Evolutionary conservation across 1,140 invertebrate genomes (phyloP).

Genomic region (Conopomorpha cramerella): DNA sequence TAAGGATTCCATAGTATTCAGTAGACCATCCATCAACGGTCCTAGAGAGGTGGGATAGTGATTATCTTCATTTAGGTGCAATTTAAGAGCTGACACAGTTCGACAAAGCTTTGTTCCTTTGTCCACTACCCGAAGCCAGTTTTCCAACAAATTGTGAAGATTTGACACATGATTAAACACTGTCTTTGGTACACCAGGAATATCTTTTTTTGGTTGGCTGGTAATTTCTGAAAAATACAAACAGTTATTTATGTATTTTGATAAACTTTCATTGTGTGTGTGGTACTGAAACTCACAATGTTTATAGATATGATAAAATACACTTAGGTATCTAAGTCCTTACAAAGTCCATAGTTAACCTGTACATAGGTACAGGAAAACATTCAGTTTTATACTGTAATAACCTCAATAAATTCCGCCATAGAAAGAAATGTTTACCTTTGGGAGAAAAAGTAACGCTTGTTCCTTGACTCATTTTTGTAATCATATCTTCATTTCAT

Average conservation of each 20-base stretch:
- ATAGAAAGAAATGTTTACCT: too few relatives aligned
- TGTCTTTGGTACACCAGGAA: constrained; percentile 25
- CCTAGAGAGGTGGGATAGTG: constrained; percentile 35
- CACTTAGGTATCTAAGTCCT: too few relatives aligned
- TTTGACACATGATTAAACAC: constrained; percentile 30
- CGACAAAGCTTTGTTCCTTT: constrained; percentile 34
- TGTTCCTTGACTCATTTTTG: too few relatives aligned
- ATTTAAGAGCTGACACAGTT: constrained; percentile 26
- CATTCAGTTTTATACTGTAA: too few relatives aligned
- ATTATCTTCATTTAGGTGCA: constrained; percentile 31
- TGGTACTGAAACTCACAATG: too few relatives aligned
- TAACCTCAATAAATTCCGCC: too few relatives aligned
- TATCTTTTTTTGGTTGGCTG: constrained; percentile 27
- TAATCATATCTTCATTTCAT: too few relatives aligned
- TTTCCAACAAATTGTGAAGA: constrained; percentile 23
- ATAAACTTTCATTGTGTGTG: too few relatives aligned
- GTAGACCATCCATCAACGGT: constrained; percentile 21
- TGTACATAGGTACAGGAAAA: too few relatives aligned
- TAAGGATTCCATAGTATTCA: constrained; percentile 21
- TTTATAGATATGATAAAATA: too few relatives aligned
- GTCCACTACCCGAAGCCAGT: constrained; percentile 24
- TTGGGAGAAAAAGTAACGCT: too few relatives aligned
- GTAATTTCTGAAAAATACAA: constrained; percentile 22
- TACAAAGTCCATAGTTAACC: too few relatives aligned
- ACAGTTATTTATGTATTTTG: background rate